These are phyloP conservation scores for Pseudomyrmex cubaensis DNA, from an alignment of 1,140 invertebrate species.

Conservation along the genomic window DNA sequence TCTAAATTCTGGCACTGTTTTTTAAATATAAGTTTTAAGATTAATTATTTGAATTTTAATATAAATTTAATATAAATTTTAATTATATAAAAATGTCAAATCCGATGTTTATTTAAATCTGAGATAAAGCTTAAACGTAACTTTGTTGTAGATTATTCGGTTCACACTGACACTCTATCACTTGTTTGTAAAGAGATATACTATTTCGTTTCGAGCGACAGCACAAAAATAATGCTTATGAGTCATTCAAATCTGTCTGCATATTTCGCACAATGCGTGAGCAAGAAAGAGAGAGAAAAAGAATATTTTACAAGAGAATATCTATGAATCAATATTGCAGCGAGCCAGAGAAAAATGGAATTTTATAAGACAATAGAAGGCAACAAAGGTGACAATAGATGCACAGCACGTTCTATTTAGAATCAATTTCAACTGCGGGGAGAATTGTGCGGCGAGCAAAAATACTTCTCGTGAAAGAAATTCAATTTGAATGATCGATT, in stretches of 20 bases:
- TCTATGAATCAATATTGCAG: neutral
- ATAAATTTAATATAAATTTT: no score
- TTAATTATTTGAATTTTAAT: no score
- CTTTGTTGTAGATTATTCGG: neutral
- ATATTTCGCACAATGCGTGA: neutral
- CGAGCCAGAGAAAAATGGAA: neutral
- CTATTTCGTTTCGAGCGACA: conserved; percentile 18
- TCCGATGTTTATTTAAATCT: no score
- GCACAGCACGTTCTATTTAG: neutral
- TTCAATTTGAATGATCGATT: conserved; percentile 23
- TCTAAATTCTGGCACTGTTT: no score
- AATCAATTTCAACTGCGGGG: neutral
- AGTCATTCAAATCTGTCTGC: conserved; percentile 9
- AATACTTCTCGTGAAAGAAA: neutral
- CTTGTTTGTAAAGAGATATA: neutral
- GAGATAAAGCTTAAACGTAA: neutral
- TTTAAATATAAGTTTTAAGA: no score
- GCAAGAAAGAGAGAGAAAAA: neutral
- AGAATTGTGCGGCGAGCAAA: neutral
- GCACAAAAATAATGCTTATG: conserved; percentile 31
- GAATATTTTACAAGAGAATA: neutral
- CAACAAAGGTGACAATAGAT: conserved; percentile 5
- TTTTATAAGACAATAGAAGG: neutral
- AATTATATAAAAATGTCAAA: no score
- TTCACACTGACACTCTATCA: neutral